Evolutionary conservation across 2,888 invertebrate species (phyloP).

Genomic region (Drosophila subquinaria): DNA sequence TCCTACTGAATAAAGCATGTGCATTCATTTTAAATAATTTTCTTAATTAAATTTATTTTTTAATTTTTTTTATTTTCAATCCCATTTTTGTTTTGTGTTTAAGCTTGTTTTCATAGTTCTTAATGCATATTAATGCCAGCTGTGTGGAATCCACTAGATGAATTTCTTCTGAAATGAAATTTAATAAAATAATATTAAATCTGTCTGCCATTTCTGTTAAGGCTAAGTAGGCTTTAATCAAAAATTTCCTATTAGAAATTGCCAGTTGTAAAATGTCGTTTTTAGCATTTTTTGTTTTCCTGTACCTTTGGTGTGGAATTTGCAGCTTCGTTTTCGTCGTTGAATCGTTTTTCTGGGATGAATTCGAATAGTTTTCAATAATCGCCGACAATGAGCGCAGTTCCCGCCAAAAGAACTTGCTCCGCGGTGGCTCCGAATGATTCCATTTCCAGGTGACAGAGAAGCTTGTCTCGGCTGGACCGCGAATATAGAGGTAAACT

Average conservation of each 20-base stretch:
- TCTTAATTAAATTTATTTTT: neutral
- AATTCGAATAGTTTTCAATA: slow-evolving; percentile 54
- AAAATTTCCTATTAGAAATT: neutral
- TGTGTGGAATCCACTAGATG: too few relatives aligned
- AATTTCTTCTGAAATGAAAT: too few relatives aligned
- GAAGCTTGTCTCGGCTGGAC: slow-evolving; percentile 74
- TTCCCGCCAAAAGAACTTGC: slow-evolving; percentile 82
- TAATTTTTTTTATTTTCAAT: neutral
- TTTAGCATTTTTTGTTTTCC: neutral
- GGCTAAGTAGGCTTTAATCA: neutral
- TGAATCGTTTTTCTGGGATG: slow-evolving; percentile 35
- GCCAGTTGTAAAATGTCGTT: slow-evolving; percentile 14
- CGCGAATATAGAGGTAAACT: slow-evolving; percentile 82
- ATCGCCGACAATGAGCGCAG: slow-evolving; percentile 83
- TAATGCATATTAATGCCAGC: too few relatives aligned
- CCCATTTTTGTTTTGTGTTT: too few relatives aligned
- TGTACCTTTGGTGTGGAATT: slow-evolving; percentile 16
- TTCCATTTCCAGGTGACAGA: slow-evolving; percentile 80
- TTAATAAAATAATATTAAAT: too few relatives aligned
- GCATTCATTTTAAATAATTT: too few relatives aligned
- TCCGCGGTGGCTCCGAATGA: slow-evolving; percentile 67
- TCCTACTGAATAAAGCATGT: too few relatives aligned
- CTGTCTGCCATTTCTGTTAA: neutral
- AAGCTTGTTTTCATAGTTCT: too few relatives aligned
- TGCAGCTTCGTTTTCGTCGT: slow-evolving; percentile 16